Base-by-base conservation (phyloP, 2,888 invertebrate genomes). In the Thymelicus lineola region DNA sequence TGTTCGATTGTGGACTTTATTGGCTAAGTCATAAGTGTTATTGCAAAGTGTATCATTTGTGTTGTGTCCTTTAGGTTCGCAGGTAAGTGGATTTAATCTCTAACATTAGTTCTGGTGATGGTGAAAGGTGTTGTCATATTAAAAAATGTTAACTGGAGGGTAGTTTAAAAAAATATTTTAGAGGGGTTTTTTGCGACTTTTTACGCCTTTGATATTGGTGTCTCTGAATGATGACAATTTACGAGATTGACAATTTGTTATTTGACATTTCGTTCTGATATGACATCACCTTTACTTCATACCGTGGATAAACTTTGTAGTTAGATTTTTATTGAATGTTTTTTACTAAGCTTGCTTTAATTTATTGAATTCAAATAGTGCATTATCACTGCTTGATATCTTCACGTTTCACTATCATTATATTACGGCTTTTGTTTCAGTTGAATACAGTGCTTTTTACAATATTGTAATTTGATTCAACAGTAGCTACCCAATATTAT, bases 31-130 rank as follows among this genome's bases (percentile, higher is more conserved):
- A 38, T 60, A 67, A 15, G 14, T 42, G 38, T 67, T 28, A 53
- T 53, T 42, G 53, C 60, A 7, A 9, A n/a, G 38, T 60, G 53
- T 67, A 38, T 36, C 12, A 14, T 38, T 55, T 55, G 55, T 64
- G 14, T 64, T 42, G 38, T 53, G 55, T 57, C 45, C 48, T 45
- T 45, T 65, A 65, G 57, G 65, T 55, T 55, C 9, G 57, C 28
- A 65, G 65, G 65, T 57, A 64, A 64, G 64, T 55, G 55, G 45
- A 45, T 20, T 55, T 0, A 38, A 4, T n/a, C 45, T 14, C 42
- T 55, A 28, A n/a, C n/a, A 10, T 28, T 5, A 28, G 28, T 28
- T 17, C 4, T 63, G 64, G 36, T 50, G 35, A 38, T 36, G 50
- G 50, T 45, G 28, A 62, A 48, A 62, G 35, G 62, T 62, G 48